Evolutionary conservation across 2,797 vertebrate species (phyloP), one percentile per base, ranked within the genome.

Genomic region (Acropternis orthonyx): DNA sequence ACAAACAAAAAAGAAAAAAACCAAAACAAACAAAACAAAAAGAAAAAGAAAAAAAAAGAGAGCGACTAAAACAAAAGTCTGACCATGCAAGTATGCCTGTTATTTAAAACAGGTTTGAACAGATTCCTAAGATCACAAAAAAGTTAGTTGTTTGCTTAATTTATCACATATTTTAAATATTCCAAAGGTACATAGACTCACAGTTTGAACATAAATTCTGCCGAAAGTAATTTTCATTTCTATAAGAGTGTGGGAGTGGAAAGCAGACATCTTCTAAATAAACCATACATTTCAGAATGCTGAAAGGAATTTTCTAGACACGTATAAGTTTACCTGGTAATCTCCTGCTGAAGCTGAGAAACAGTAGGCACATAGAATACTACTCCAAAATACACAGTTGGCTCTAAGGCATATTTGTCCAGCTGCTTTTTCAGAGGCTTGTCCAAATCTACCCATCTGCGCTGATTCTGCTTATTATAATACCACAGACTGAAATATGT

Each of bases 401-500:
- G 98, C 90, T 99, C 99, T 98, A 98, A 83, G 12, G 99, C 99
- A 9, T 99, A 98, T 96, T 99, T 99, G 96, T 99, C 99, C 89
- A 99, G 98, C 97, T 99, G 99, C 96, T 99, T 99, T 98, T 99
- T 99, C 72, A 99, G 97, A 9, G 99, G 99, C 88, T 99, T 99
- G 85, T 99, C 99, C 98, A 99, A 96, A 95, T 99, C 99, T 48
- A 99, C 98, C 99, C 99, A 99, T 95, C 99, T 98, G 96, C 99
- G 99, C 97, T 99, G 99, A 94, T 98, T 99, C 97, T 99, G 99
- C 97, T 99, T 99, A 97, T 99, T 99, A 96, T 98, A 98, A 97
- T 99, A 99, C 99, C 99, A 99, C 82, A 99, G 98, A 95, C 99
- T 99, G 98, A 99, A 99, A 97, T 98, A 99, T 0, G 99, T 99